Evolutionary conservation across 1,140 invertebrate genomes (phyloP).

Genomic region (Saccostrea echinata): DNA sequence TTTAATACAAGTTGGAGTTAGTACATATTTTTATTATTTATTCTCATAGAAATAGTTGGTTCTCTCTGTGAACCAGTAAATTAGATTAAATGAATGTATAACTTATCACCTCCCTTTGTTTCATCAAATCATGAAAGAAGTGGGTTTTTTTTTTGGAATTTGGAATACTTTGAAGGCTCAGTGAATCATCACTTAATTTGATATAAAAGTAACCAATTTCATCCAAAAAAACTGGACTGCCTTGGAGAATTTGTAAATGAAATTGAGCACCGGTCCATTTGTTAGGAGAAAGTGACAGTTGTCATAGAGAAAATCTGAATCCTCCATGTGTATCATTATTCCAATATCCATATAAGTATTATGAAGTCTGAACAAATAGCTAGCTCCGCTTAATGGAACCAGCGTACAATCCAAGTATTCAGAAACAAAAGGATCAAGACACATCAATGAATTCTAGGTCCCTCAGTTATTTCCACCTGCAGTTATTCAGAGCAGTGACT

Average conservation of each 20-base stretch:
- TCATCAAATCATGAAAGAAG: neutral
- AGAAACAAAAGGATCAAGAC: neutral
- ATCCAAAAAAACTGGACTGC: neutral
- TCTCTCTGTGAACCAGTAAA: neutral
- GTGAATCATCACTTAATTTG: slow-evolving; percentile 13
- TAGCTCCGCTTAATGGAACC: neutral
- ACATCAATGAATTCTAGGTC: neutral
- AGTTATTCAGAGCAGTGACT: neutral
- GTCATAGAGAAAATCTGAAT: neutral
- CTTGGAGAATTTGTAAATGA: neutral
- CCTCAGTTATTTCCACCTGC: slow-evolving; percentile 4
- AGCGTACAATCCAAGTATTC: neutral
- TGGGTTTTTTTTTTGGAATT: neutral
- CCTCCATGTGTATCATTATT: neutral
- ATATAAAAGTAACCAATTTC: neutral
- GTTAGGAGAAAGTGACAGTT: slow-evolving; percentile 6
- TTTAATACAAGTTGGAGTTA: neutral
- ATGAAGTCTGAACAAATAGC: neutral
- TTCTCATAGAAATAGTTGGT: neutral
- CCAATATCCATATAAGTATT: neutral
- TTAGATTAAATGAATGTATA: neutral
- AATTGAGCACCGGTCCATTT: neutral
- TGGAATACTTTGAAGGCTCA: neutral
- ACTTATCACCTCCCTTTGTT: neutral
- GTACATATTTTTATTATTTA: neutral